Evolutionary conservation across 2,888 invertebrate genomes (phyloP).

Genomic region (Platycheirus albimanus): DNA sequence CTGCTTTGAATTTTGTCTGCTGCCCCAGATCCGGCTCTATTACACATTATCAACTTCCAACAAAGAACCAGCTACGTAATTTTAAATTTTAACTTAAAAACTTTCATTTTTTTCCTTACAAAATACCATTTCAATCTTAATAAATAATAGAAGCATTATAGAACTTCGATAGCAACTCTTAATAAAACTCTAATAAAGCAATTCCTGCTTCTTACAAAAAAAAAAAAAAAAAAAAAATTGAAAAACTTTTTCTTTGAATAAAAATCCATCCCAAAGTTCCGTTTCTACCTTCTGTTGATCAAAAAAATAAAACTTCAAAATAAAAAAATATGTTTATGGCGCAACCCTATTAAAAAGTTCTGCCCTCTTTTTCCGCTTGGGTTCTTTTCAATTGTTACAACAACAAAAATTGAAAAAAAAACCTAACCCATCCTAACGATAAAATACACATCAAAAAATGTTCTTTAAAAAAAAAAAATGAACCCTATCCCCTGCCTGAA

Average conservation of each 20-base stretch:
- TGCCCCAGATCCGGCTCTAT: too few species aligned
- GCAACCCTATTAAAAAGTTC: slow-evolving; percentile 41
- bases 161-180: slow-evolving; percentile 23
- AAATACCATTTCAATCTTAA: too few species aligned
- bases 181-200: slow-evolving; percentile 29
- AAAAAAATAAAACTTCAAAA: background rate
- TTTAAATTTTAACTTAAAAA: background rate
- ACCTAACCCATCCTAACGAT: slow-evolving; percentile 33
- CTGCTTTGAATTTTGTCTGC: too few species aligned
- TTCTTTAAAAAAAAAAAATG: slow-evolving; percentile 22
- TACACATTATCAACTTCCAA: too few species aligned
- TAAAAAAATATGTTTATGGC: slow-evolving; percentile 37
- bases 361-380: slow-evolving; percentile 28
- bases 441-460: slow-evolving; percentile 41
- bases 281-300: slow-evolving; percentile 25
- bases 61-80: too few species aligned
- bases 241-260: background rate
- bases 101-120: slow-evolving; percentile 9
- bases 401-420: slow-evolving; percentile 20
- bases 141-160: slow-evolving; percentile 19
- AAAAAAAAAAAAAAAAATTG: background rate
- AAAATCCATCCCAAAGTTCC: slow-evolving; percentile 17
- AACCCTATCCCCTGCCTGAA: slow-evolving; percentile 16
- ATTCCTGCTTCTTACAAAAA: background rate
- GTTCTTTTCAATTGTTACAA: slow-evolving; percentile 20